phyloP scores from a whole-genome alignment of 2,888 invertebrate species.

The Hartigia nigra region DNA sequence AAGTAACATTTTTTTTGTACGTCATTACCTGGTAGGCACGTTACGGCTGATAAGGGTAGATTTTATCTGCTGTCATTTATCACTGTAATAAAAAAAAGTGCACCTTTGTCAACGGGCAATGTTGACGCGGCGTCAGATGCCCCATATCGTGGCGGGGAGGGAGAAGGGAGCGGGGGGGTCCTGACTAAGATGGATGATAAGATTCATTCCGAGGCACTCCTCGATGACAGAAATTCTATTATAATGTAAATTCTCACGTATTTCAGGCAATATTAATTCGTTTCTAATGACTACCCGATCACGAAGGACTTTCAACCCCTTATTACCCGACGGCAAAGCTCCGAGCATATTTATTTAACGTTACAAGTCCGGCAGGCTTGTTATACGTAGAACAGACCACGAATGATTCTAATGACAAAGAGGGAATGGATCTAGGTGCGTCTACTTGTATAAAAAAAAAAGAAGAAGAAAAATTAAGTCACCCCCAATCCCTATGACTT shows the following conservation, averaged over 20 bases:
- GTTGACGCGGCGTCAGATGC: neutral
- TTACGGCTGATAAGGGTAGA: neutral
- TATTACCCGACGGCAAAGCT: neutral
- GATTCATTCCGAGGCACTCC: neutral
- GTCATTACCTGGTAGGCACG: neutral
- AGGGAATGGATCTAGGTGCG: too few species aligned
- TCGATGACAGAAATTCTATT: neutral
- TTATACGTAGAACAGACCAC: neutral
- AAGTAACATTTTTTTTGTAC: neutral
- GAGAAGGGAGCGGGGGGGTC: neutral
- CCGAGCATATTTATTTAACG: neutral
- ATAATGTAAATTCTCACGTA: neutral
- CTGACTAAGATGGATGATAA: neutral
- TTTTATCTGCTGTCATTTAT: neutral
- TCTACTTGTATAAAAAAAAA: too few species aligned
- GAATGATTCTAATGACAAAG: neutral
- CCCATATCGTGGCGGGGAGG: too few species aligned
- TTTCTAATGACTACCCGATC: neutral
- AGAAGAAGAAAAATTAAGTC: neutral
- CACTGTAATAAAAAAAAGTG: neutral
- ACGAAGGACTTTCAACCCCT: neutral
- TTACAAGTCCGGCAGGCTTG: neutral
- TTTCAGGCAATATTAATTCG: neutral
- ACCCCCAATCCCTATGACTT: neutral
- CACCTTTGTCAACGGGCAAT: neutral